Evolutionary conservation across 2,888 invertebrate genomes (phyloP), one percentile per base, ranked within the genome.

Genomic region (Drosophila falleni): DNA sequence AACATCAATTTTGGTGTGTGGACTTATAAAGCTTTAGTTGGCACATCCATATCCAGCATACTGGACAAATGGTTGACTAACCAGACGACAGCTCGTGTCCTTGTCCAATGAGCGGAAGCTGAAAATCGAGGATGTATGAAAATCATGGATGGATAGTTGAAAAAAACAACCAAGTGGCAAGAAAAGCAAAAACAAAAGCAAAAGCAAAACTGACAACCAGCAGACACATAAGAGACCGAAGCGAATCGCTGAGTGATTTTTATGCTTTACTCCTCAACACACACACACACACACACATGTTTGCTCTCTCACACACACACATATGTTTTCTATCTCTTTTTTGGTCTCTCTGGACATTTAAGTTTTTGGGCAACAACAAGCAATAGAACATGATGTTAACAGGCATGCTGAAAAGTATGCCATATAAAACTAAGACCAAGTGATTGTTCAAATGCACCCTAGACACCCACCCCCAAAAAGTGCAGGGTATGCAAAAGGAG

Each of bases 1-100:
- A 70, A 72, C 77, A 87, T 84, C 76, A 87, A 84, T 75, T 84
- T 74, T 59, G 69, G 63, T 70, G 64, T 59, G 63, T 51, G 64
- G 49, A 63, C 85, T 65, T 64, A 81, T 77, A 84, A 79, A 81
- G 83, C 84, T 75, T 70, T 66, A 71, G 69, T 65, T 50, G 60
- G 39, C 77, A 76, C 65, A 62, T 69, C 71, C 73, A 68, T 73
- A 73, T 71, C 61, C 64, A 46, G 19, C 44, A 26, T 33, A 23
- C 33, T 46, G 55, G 51, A 49, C 53, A 65, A 54, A 49, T 56
- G 59, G 37, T 39, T 49, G 16, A 13, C 26, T 53, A 49, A 39
- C 39, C 58, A 37, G 60, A 54, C 47, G 72, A 59, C 70, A 62
- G 63, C 62, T 67, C 41, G 78, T 56, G 56, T 66, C 74, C 81